Base-by-base conservation (phyloP, 2,888 invertebrate genomes). In the Argyra leucocephala region DNA sequence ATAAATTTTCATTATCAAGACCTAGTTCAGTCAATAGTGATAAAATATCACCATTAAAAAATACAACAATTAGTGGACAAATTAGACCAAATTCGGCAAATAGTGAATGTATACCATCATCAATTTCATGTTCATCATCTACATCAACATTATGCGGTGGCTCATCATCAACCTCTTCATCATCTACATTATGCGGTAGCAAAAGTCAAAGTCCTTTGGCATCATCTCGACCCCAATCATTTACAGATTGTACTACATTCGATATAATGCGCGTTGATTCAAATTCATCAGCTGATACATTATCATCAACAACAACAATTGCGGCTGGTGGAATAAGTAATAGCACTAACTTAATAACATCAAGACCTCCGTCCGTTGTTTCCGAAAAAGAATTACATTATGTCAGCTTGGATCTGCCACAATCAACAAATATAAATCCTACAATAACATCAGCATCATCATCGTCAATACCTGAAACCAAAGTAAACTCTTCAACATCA, bases 351-450 rank as follows among this genome's bases (percentile, higher is more conserved):
- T 67, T 4, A 64, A 67, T 69, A 67, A 72, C 75, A 22, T 72
- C 77, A 22, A 70, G 78, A 59, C 75, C 76, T 23, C 70, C 75
- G 26, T 76, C 78, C 2, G 75, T 76, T 22, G 75, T 75, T 67
- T 74, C 77, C n/a, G 81, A 80, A 68, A 76, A 79, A 65, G 82
- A 82, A 70, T 75, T 89, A 65, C 84, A 86, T 73, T 88, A 88
- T 74, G 88, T 87, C 61, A 87, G 85, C 71, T 79, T 88, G 69
- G 88, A 88, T 76, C 76, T 88, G 66, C 78, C 80, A 62, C 72
- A 68, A 63, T 66, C 70, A 26, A 64, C 48, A 21, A 66, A 65
- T 61, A 65, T 62, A 63, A n/a, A n/a, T n/a, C 65, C 64, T 31
- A 69, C 65, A 69, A 71, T 61, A 70, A 72, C 6, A 58, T 37